phyloP scores from a whole-genome alignment of 2,113 vertebrate genomes.

The Notothenia rossii region DNA sequence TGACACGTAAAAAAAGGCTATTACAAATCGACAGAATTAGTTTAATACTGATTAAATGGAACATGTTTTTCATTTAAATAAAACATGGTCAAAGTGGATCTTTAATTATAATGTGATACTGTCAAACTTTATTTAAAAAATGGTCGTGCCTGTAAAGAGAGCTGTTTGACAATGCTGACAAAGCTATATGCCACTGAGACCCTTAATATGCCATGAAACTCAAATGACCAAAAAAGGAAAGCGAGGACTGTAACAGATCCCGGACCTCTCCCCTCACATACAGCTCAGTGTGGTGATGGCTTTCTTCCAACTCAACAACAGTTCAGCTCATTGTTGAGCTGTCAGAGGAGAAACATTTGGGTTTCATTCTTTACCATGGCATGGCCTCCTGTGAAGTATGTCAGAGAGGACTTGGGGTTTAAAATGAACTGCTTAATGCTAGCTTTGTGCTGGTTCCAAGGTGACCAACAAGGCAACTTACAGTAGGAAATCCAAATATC shows the following conservation, averaged over 20 bases:
- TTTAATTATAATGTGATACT: neutral
- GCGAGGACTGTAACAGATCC: slow-evolving; percentile 1
- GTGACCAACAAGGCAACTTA: neutral
- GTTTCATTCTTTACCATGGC: slow-evolving; percentile 37
- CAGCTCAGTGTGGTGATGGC: slow-evolving; percentile 4
- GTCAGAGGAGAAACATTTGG: slow-evolving; percentile 44
- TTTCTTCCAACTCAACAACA: slow-evolving; percentile 32
- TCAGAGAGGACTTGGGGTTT: slow-evolving; percentile 5
- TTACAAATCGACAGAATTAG: neutral
- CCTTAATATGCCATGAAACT: slow-evolving; percentile 1
- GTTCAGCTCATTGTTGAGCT: slow-evolving; percentile 36
- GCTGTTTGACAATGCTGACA: neutral
- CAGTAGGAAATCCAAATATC: neutral
- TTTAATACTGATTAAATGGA: neutral
- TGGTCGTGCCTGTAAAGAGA: neutral
- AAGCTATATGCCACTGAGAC: neutral
- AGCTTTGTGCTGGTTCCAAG: neutral
- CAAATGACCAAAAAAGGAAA: slow-evolving; percentile 9
- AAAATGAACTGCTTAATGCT: neutral
- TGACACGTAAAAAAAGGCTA: neutral
- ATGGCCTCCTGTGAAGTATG: slow-evolving; percentile 22
- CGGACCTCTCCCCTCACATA: slow-evolving; percentile 3
- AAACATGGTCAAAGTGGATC: too few relatives aligned
- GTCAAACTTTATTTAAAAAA: neutral
- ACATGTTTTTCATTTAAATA: neutral